Percentiles rank a stretch among this genome's conserved stretches.
Evolutionary conservation across 1,140 invertebrate genomes (phyloP).

Genomic region (Drosophila mauritiana): DNA sequence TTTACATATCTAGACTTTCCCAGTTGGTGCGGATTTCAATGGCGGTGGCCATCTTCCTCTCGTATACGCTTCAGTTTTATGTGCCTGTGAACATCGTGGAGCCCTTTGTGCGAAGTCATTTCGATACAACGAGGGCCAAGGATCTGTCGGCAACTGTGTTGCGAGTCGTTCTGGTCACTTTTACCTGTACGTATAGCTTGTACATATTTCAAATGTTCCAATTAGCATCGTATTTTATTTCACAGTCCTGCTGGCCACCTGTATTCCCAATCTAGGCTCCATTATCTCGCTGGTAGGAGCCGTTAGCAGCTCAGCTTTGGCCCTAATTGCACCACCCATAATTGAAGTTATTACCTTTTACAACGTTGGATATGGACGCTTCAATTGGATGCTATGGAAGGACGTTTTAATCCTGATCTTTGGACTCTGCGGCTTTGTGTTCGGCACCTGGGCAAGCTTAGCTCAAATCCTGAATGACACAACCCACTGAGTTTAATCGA

Average conservation of each 20-base stretch:
- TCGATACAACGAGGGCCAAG: conserved; percentile 87
- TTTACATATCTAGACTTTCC: conserved; percentile 87
- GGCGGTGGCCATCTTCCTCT: conserved; percentile 94
- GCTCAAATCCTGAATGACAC: conserved; percentile 86
- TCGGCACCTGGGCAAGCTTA: conserved; percentile 92
- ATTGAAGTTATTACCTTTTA: conserved; percentile 94
- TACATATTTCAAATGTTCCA: too few species aligned
- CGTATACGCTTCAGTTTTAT: conserved; percentile 96
- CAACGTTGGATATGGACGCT: conserved; percentile 87
- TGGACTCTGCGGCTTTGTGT: conserved; percentile 90
- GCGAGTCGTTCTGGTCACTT: conserved; percentile 89
- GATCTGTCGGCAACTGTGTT: conserved; percentile 89
- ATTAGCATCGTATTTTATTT: not conserved
- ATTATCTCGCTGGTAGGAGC: conserved; percentile 97
- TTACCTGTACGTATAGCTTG: conserved; percentile 90
- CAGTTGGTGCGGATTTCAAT: conserved; percentile 92
- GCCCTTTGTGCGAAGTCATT: conserved; percentile 88
- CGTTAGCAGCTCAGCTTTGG: conserved; percentile 94
- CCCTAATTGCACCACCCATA: conserved; percentile 95
- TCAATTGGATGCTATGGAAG: conserved; percentile 89
- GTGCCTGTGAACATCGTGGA: conserved; percentile 96
- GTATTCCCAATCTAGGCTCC: conserved; percentile 94
- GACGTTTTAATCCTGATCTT: conserved; percentile 90
- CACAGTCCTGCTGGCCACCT: conserved; percentile 91
- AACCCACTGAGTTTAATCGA: conserved; percentile 34